Conservation (phyloP, 1,140 invertebrate genomes). For the Meloidogyne floridensis region DNA sequence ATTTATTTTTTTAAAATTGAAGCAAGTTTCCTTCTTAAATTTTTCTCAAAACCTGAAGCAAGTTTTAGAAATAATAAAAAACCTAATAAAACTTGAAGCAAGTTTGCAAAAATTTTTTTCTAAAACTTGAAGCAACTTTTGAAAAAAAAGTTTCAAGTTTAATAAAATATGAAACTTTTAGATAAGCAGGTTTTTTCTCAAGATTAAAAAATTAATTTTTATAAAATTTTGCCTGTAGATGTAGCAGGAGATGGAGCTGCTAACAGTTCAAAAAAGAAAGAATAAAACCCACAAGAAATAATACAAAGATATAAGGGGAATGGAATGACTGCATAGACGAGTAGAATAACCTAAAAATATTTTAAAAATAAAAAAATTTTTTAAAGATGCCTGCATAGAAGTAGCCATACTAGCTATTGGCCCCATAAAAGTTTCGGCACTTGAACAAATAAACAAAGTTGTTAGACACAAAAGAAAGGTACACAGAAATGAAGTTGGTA, state of each 20-base stretch:
- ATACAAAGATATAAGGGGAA: conserved; percentile 83
- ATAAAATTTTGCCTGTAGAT: background rate
- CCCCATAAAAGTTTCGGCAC: conserved; percentile 60
- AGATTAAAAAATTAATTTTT: conserved; percentile 48
- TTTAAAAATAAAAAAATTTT: conserved; percentile 61
- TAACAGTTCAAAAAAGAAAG: background rate
- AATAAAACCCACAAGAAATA: conserved; percentile 68
- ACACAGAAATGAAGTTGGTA: conserved; percentile 62
- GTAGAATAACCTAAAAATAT: conserved; percentile 83
- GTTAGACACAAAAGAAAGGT: conserved; percentile 63
- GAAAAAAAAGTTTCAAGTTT: conserved; percentile 73
- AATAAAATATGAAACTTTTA: too few relatives aligned
- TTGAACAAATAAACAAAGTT: conserved; percentile 61
- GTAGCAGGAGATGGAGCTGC: conserved; percentile 4
- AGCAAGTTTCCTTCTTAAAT: too few relatives aligned
- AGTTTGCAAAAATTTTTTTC: background rate
- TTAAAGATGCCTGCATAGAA: conserved; percentile 47
- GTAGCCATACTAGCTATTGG: conserved; percentile 58
- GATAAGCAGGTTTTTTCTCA: conserved; percentile 73
- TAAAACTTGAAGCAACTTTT: conserved; percentile 47
- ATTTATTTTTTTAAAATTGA: too few relatives aligned
- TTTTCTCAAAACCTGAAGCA: background rate
- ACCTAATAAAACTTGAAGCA: background rate
- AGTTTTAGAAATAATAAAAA: conserved; percentile 75
- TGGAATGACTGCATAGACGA: conserved; percentile 89